Conservation (phyloP, 1,140 invertebrate genomes). For the Sipha flava region DNA sequence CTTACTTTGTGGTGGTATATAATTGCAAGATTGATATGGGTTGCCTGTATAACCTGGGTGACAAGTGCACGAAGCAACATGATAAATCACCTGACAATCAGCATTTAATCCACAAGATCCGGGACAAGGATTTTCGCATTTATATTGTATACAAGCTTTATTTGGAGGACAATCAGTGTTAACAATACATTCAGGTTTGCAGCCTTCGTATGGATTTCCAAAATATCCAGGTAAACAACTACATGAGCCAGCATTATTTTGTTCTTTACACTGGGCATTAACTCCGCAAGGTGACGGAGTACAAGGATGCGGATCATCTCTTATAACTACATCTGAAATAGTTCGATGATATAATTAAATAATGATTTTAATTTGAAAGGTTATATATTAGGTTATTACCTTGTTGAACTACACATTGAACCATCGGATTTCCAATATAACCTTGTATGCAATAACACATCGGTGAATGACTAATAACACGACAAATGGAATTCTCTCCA, state of each 20-base stretch:
- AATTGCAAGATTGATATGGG: conserved; percentile 49
- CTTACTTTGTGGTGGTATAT: conserved; percentile 42
- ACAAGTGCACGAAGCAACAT: conserved; percentile 64
- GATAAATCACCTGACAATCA: conserved; percentile 64
- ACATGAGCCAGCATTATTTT: conserved; percentile 56
- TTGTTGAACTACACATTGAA: conserved; percentile 41
- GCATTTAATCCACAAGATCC: conserved; percentile 65
- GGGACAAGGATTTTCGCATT: conserved; percentile 66
- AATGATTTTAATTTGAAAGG: neutral
- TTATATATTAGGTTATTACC: neutral
- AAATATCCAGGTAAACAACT: conserved; percentile 56
- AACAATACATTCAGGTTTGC: conserved; percentile 62
- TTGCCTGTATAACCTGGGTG: conserved; percentile 60
- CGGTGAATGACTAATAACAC: conserved; percentile 46
- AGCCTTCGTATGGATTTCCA: conserved; percentile 63
- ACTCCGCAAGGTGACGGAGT: conserved; percentile 59
- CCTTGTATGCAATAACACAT: conserved; percentile 48
- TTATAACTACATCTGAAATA: conserved; percentile 30
- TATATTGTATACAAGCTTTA: conserved; percentile 62
- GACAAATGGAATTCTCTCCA: conserved; percentile 49
- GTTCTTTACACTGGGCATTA: conserved; percentile 58
- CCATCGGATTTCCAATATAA: conserved; percentile 49
- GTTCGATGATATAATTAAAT: neutral
- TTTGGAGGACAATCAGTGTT: conserved; percentile 63
- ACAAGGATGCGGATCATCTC: conserved; percentile 46